Conservation (phyloP, 2,888 invertebrate species). For the Orthosia cruda region DNA sequence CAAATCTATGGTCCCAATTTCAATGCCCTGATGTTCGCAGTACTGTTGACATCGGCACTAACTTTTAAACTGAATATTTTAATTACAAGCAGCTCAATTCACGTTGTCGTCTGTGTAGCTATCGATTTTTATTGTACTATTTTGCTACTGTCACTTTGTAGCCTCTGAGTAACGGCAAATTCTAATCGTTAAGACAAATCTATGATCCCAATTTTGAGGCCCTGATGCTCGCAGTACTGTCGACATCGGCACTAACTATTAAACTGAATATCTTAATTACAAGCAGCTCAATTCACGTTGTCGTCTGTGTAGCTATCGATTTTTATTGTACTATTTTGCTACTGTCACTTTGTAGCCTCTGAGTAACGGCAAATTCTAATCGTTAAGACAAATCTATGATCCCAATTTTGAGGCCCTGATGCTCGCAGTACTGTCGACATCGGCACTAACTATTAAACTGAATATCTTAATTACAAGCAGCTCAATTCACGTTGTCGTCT, state of each 20-base stretch:
- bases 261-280: conserved; percentile 1
- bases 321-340: too few relatives aligned
- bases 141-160: too few relatives aligned
- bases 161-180: background rate
- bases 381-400: too few relatives aligned
- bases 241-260: background rate
- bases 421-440: background rate
- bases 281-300: conserved; percentile 7
- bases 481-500: background rate
- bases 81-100: conserved; percentile 11
- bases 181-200: background rate
- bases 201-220: background rate
- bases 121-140: too few relatives aligned
- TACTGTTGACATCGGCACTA: background rate
- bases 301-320: too few relatives aligned
- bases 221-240: background rate
- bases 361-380: background rate
- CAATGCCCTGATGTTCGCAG: background rate
- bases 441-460: background rate
- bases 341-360: too few relatives aligned
- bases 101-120: too few relatives aligned
- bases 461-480: conserved; percentile 2
- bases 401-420: background rate
- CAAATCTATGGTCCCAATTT: background rate
- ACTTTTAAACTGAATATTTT: background rate